These are phyloP conservation scores for Achatina immaculata DNA, from an alignment of 1,140 invertebrate genomes.

Conservation along the genomic window DNA sequence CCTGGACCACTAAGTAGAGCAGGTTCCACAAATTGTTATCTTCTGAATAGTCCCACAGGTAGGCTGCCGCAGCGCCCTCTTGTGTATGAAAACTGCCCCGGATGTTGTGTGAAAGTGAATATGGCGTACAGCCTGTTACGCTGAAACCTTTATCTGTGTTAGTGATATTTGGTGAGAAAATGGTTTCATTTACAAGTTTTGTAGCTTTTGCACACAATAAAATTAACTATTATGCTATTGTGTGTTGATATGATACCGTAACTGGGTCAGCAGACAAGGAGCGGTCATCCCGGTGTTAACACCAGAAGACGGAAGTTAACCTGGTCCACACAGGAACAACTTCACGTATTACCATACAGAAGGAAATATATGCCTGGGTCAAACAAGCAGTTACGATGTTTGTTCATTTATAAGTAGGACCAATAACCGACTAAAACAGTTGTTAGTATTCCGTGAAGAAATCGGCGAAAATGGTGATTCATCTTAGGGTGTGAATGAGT, in stretches of 20 bases:
- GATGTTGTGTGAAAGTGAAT: constrained; percentile 2
- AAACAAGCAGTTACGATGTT: no score
- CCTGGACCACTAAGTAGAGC: no score
- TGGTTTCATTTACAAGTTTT: not conserved
- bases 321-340: not conserved
- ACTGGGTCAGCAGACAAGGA: not conserved
- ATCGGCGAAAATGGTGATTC: no score
- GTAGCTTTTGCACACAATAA: not conserved
- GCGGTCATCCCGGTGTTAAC: not conserved
- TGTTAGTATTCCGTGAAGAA: no score
- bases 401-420: no score
- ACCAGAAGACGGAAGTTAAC: not conserved
- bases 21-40: no score
- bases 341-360: not conserved
- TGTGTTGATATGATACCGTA: not conserved
- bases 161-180: not conserved
- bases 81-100: not conserved
- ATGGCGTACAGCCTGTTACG: constrained; percentile 24
- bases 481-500: no score
- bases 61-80: no score
- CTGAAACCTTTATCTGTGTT: not conserved
- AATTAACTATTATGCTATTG: not conserved
- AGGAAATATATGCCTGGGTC: not conserved
- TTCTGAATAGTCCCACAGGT: no score
- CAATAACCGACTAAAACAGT: no score